phyloP scores from a whole-genome alignment of 2,797 vertebrate species.

The Tapera naevia region DNA sequence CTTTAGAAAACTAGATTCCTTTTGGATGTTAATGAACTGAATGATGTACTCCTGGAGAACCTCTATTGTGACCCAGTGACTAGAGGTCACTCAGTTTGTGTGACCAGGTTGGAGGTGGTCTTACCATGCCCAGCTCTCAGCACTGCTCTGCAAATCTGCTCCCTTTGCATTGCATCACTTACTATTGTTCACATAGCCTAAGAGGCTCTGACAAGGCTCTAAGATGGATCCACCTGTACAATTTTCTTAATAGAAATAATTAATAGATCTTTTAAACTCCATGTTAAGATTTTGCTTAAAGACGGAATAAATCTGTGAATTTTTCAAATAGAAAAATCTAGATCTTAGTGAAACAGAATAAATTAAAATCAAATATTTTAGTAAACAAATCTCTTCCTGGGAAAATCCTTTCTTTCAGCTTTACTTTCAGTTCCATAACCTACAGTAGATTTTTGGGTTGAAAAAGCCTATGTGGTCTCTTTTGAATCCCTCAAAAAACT shows the following conservation, averaged over 20 bases:
- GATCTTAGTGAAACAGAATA: not conserved
- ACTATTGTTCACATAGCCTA: not conserved
- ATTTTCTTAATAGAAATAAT: not conserved
- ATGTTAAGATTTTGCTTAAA: not conserved
- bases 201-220: not conserved
- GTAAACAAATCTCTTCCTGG: not conserved
- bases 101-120: not conserved
- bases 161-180: not conserved
- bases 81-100: accelerated
- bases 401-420: not conserved
- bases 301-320: not conserved
- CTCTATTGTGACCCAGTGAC: not conserved
- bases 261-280: not conserved
- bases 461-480: not conserved
- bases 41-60: not conserved
- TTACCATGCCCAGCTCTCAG: not conserved
- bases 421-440: not conserved
- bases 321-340: not conserved
- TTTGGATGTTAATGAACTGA: not conserved
- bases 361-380: not conserved
- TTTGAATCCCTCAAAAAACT: not conserved
- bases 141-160: not conserved
- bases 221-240: not conserved
- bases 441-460: not conserved
- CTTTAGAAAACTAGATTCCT: not conserved